A percentile compares a stretch with the other conserved stretches of the same genome.
phyloP scores from a whole-genome alignment of 2,797 vertebrate genomes.

The Melopsittacus undulatus region DNA sequence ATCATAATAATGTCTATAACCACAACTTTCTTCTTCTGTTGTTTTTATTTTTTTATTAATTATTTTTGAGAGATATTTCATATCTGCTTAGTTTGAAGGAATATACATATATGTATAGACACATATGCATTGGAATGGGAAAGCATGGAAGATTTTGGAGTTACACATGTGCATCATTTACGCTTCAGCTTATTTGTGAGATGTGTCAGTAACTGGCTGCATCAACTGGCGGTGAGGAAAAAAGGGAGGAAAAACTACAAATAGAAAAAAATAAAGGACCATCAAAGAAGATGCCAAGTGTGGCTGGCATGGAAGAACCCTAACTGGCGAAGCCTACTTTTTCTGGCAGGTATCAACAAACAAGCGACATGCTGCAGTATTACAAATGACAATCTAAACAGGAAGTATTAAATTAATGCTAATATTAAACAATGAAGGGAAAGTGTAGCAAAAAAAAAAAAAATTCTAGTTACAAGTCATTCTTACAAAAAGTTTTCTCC shows the following conservation, averaged over 20 bases:
- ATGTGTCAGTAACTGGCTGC: background rate
- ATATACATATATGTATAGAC: background rate
- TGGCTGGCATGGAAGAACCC: background rate
- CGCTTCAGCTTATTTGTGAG: background rate
- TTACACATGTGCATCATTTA: background rate
- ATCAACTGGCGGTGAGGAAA: rapidly evolving
- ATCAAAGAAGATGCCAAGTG: background rate
- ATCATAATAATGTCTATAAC: conserved; percentile 2
- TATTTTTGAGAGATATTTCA: background rate
- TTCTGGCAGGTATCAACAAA: background rate
- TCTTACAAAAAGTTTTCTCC: background rate
- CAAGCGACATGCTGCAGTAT: background rate
- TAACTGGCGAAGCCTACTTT: background rate
- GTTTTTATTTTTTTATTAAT: background rate
- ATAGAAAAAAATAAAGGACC: background rate
- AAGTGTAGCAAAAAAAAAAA: background rate
- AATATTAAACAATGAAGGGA: background rate
- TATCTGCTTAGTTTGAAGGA: background rate
- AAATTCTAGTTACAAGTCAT: background rate
- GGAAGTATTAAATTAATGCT: background rate
- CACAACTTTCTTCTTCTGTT: background rate
- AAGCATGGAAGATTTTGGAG: background rate
- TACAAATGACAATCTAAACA: background rate
- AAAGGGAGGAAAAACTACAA: background rate
- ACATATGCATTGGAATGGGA: background rate